A percentile compares a stretch with the other conserved stretches of the same genome.
Conservation (phyloP, 2,113 vertebrate genomes). For the Ranitomeya variabilis region DNA sequence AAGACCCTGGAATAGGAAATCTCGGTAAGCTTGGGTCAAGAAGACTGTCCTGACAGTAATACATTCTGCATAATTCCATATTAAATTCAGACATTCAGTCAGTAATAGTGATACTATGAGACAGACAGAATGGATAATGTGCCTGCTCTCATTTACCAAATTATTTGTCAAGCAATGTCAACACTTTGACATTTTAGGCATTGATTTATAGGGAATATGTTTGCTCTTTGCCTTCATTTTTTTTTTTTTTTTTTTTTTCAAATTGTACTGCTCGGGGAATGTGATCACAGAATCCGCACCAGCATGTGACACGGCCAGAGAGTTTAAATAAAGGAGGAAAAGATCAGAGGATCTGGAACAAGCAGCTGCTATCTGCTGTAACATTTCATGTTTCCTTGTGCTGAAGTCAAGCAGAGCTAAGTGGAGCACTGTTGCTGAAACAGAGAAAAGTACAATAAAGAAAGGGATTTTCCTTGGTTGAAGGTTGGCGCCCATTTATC, state of each 20-base stretch:
- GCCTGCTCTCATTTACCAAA: constrained; percentile 15
- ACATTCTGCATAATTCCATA: constrained; percentile 17
- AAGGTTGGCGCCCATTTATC: not conserved
- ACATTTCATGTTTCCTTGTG: constrained; percentile 10
- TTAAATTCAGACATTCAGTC: constrained; percentile 17
- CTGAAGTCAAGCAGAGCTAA: constrained; percentile 25
- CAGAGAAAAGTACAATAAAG: constrained; percentile 15
- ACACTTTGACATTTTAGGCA: constrained; percentile 19
- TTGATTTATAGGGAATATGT: not conserved
- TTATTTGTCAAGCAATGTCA: constrained; percentile 30
- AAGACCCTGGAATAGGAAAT: not conserved
- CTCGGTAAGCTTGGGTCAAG: not conserved
- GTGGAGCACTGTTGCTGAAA: constrained; percentile 14
- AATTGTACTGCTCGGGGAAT: constrained; percentile 1
- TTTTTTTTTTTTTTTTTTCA: not conserved
- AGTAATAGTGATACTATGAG: not conserved
- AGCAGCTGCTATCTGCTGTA: not conserved
- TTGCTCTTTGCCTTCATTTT: not conserved
- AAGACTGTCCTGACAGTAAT: not conserved
- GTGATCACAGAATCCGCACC: not conserved
- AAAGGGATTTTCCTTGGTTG: constrained; percentile 2
- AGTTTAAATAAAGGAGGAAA: constrained; percentile 28
- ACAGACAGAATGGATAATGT: constrained; percentile 11
- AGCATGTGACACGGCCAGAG: constrained; percentile 20
- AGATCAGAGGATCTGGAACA: constrained; percentile 17